These are phyloP conservation scores for Orius laevigatus DNA, from an alignment of 1,140 invertebrate genomes.

Conservation along the genomic window DNA sequence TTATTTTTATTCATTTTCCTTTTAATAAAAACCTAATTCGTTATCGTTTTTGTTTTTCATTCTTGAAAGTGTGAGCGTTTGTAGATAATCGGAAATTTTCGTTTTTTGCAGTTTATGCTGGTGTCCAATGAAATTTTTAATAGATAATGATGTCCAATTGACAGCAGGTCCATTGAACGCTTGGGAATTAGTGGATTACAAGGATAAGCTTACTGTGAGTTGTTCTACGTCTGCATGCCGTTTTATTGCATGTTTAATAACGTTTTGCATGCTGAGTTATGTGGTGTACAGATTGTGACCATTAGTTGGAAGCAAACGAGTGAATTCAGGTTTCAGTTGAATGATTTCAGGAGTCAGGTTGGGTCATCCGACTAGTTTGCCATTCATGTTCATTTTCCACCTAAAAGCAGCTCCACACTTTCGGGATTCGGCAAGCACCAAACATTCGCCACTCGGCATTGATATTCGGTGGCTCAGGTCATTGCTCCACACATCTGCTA, in stretches of 20 bases:
- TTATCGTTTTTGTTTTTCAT: too few species aligned
- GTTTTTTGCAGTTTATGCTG: conserved; percentile 11
- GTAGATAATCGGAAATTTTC: too few species aligned
- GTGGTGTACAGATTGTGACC: not conserved
- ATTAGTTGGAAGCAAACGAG: not conserved
- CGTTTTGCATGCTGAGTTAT: not conserved
- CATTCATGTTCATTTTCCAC: conserved; percentile 1
- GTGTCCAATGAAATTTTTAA: conserved; percentile 18
- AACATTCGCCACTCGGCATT: too few species aligned
- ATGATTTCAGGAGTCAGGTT: not conserved
- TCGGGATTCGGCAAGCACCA: too few species aligned
- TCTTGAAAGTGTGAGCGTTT: too few species aligned
- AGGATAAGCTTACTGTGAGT: conserved; percentile 15
- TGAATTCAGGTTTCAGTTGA: not conserved
- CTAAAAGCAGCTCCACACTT: too few species aligned
- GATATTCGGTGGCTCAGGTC: too few species aligned
- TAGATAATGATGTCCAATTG: conserved; percentile 14
- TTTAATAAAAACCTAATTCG: too few species aligned
- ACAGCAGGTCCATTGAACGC: conserved; percentile 1
- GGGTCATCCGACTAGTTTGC: not conserved
- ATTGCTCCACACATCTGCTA: too few species aligned
- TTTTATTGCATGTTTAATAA: not conserved
- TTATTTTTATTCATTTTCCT: too few species aligned
- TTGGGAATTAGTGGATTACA: conserved; percentile 15
- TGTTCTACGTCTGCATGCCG: not conserved